phyloP scores from a whole-genome alignment of 2,888 invertebrate genomes.

The Agriotes lineatus region DNA sequence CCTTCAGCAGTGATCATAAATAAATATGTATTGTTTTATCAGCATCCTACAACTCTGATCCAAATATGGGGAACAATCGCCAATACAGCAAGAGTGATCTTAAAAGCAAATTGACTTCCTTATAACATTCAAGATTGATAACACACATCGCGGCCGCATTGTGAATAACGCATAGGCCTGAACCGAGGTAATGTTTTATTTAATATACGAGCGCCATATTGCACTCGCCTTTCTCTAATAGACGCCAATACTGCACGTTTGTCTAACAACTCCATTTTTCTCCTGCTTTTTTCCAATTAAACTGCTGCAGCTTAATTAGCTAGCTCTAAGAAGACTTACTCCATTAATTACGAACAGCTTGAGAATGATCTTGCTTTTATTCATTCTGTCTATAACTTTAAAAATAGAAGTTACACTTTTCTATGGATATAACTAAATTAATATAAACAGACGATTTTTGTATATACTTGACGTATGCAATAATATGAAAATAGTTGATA shows the following conservation, averaged over 20 bases:
- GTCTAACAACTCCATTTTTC: not conserved
- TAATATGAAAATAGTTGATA: too few relatives aligned
- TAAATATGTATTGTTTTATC: conserved; percentile 23
- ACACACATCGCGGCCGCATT: conserved; percentile 26
- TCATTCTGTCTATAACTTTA: too few relatives aligned
- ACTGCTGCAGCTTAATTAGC: too few relatives aligned
- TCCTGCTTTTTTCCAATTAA: too few relatives aligned
- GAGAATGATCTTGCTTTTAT: too few relatives aligned
- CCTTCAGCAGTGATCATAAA: not conserved
- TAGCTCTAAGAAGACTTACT: too few relatives aligned
- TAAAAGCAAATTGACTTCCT: conserved; percentile 44
- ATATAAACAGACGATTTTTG: too few relatives aligned
- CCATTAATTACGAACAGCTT: too few relatives aligned
- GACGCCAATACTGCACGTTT: too few relatives aligned
- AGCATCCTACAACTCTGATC: conserved; percentile 1
- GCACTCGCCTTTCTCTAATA: conserved; percentile 12
- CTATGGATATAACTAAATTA: too few relatives aligned
- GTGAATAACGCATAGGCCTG: conserved; percentile 30
- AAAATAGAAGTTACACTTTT: too few relatives aligned
- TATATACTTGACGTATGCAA: too few relatives aligned
- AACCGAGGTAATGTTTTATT: conserved; percentile 27
- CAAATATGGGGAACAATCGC: conserved; percentile 37
- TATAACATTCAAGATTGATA: conserved; percentile 35
- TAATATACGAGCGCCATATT: conserved; percentile 24
- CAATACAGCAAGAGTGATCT: conserved; percentile 40